These are phyloP conservation scores for Acanthurus tractus DNA, from an alignment of 2,797 vertebrate genomes.

Conservation along the genomic window DNA sequence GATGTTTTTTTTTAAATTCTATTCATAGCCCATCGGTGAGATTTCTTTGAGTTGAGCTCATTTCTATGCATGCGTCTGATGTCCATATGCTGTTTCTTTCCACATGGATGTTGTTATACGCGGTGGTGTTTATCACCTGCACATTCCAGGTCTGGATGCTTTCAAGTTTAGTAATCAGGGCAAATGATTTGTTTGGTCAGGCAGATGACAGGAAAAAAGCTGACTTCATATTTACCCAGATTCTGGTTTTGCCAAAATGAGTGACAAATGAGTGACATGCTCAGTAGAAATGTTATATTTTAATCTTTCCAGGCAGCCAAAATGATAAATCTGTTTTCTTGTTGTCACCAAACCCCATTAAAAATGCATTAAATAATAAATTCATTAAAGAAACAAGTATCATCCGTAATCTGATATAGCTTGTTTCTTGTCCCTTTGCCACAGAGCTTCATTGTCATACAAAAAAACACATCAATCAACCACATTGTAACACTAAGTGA, in stretches of 20 bases:
- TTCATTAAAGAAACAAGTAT: neutral
- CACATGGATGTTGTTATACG: slow-evolving; percentile 17
- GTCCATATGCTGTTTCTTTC: neutral
- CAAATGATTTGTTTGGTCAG: neutral
- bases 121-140: slow-evolving; percentile 26
- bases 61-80: neutral
- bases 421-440: neutral
- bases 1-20: slow-evolving; percentile 18
- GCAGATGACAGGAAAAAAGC: too few relatives aligned
- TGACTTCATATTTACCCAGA: neutral
- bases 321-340: neutral
- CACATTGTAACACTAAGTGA: neutral
- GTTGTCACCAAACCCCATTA: neutral
- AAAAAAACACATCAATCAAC: neutral
- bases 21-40: slow-evolving; percentile 23
- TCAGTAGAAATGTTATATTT: neutral
- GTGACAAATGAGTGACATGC: neutral
- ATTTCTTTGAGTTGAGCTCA: neutral
- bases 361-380: neutral
- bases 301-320: neutral
- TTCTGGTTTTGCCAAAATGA: neutral
- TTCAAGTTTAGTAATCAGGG: slow-evolving; percentile 17
- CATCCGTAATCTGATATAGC: neutral
- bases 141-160: slow-evolving; percentile 4
- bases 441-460: neutral